Conservation (phyloP, 2,113 vertebrate species). For the Phalacrocorax brasilianus region DNA sequence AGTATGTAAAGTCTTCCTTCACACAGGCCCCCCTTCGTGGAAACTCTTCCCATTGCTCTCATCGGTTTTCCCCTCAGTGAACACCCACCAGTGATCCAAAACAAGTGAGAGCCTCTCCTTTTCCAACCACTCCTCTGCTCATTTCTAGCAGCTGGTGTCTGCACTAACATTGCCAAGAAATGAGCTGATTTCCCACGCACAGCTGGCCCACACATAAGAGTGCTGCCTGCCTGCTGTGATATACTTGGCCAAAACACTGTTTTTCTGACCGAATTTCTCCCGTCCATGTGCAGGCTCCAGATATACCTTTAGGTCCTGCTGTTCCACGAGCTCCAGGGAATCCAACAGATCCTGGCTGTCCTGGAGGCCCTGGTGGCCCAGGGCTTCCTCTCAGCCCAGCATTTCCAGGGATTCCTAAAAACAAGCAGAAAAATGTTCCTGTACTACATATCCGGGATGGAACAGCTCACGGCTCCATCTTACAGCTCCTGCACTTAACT, state of each 20-base stretch:
- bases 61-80: neutral
- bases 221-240: neutral
- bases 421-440: neutral
- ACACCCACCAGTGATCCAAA: neutral
- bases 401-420: constrained; percentile 80
- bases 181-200: neutral
- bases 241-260: neutral
- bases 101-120: neutral
- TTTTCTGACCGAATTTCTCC: neutral
- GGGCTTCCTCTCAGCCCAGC: constrained; percentile 76
- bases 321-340: constrained; percentile 69
- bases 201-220: neutral
- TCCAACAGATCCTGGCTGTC: constrained; percentile 78
- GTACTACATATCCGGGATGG: neutral
- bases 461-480: neutral
- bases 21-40: neutral
- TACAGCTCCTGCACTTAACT: neutral
- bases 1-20: neutral
- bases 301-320: constrained; percentile 83
- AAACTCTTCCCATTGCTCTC: neutral
- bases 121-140: neutral
- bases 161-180: neutral
- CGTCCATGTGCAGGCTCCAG: neutral
- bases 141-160: constrained; percentile 18
- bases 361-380: constrained; percentile 80